Percentiles rank a stretch among this genome's conserved stretches.
These are phyloP conservation scores for Drosophila kuntzei DNA, from an alignment of 2,888 invertebrate genomes.

Conservation along the genomic window DNA sequence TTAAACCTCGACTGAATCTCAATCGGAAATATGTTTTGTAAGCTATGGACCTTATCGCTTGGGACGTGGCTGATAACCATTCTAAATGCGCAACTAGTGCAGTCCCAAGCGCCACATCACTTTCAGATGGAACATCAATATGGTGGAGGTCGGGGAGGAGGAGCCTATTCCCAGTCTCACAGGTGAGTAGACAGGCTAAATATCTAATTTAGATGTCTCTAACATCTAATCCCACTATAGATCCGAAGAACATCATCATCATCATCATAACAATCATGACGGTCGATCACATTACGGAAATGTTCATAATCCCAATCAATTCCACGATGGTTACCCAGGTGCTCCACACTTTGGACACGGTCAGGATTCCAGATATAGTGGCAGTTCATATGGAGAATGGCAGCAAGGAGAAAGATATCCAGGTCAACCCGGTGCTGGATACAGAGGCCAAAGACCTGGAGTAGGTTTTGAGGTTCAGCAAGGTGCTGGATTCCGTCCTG, in stretches of 20 bases:
- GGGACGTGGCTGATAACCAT: conserved; percentile 55
- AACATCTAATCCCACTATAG: background rate
- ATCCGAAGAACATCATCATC: conserved; percentile 14
- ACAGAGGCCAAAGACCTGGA: conserved; percentile 7
- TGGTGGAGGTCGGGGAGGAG: conserved; percentile 10
- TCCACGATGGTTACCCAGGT: background rate
- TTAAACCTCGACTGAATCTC: background rate
- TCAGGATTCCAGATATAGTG: background rate
- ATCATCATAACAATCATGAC: conserved; percentile 5
- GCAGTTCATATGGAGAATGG: background rate
- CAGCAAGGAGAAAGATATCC: background rate
- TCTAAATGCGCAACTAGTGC: conserved; percentile 50
- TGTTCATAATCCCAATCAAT: background rate
- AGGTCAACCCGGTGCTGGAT: background rate
- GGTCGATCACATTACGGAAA: conserved; percentile 19
- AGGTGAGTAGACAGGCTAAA: conserved; percentile 18
- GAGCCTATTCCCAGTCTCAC: conserved; percentile 11
- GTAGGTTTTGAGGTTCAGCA: background rate
- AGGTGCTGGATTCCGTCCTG: background rate
- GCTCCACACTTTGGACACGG: background rate
- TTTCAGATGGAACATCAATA: conserved; percentile 21
- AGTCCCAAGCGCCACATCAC: conserved; percentile 43
- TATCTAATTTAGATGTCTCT: background rate
- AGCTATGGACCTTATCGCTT: conserved; percentile 56
- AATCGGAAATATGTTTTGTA: conserved; percentile 43